These are phyloP conservation scores for Pterois miles DNA, from an alignment of 2,797 vertebrate species.

Conservation along the genomic window DNA sequence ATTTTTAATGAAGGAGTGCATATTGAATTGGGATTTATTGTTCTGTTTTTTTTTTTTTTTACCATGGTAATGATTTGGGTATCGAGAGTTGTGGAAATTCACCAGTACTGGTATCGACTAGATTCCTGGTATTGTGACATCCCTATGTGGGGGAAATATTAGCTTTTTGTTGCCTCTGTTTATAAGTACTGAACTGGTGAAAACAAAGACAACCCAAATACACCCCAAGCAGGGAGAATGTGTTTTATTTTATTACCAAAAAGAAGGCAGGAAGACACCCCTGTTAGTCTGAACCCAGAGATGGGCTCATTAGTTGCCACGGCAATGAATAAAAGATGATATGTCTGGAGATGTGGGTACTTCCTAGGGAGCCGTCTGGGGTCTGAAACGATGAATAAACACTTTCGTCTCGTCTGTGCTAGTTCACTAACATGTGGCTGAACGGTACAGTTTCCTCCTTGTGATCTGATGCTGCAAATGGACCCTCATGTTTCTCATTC, in stretches of 20 bases:
- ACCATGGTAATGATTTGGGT: too few species aligned
- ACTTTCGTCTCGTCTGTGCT: constrained; percentile 22
- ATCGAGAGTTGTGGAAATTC: too few species aligned
- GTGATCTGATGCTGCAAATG: constrained; percentile 18
- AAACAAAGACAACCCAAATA: constrained; percentile 22
- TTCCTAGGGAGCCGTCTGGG: constrained; percentile 63
- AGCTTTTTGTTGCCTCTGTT: background rate
- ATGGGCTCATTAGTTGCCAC: constrained; percentile 75
- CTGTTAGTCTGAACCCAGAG: constrained; percentile 38
- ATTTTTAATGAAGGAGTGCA: too few species aligned
- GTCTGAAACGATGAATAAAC: constrained; percentile 67
- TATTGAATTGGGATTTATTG: too few species aligned
- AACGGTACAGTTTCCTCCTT: constrained; percentile 21
- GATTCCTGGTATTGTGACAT: too few species aligned
- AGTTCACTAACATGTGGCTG: constrained; percentile 4
- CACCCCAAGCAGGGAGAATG: background rate
- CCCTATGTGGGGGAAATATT: background rate
- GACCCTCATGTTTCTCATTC: background rate
- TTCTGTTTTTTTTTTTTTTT: too few species aligned
- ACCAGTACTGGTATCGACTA: too few species aligned
- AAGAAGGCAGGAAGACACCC: constrained; percentile 34
- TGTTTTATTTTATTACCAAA: constrained; percentile 33
- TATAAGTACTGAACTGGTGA: background rate
- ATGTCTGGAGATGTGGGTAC: constrained; percentile 69
- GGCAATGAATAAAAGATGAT: constrained; percentile 81